Conservation (phyloP, 2,113 vertebrate species). For the Climacteris rufus region DNA sequence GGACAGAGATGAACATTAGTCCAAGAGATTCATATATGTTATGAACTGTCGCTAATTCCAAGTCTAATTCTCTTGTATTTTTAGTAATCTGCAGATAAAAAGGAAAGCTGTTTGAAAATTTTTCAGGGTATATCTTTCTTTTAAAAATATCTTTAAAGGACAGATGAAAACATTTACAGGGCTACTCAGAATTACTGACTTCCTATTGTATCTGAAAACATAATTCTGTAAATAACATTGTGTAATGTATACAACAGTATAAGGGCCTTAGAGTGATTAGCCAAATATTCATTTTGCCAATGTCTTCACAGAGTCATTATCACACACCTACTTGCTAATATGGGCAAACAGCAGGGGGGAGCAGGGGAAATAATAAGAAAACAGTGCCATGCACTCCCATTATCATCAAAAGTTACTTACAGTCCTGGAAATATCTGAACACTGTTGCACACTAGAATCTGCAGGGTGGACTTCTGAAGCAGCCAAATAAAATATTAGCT, state of each 20-base stretch:
- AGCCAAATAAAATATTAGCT: neutral
- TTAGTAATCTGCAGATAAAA: neutral
- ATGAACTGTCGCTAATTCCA: neutral
- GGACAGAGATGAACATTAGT: neutral
- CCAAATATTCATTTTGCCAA: neutral
- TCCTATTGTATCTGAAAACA: neutral
- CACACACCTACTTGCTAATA: neutral
- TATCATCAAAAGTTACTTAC: neutral
- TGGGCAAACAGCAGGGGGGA: neutral
- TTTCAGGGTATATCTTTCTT: neutral
- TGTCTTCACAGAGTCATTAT: neutral
- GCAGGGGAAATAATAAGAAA: neutral
- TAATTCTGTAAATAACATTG: neutral
- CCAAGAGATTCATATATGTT: neutral
- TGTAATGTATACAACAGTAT: neutral
- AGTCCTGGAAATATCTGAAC: neutral
- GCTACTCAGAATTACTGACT: neutral
- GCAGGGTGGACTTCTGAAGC: neutral
- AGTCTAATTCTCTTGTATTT: neutral
- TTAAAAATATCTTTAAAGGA: neutral
- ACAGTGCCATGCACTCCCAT: accelerated
- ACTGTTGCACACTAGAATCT: neutral
- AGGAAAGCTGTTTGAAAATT: neutral
- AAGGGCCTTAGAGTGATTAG: neutral
- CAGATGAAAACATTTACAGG: neutral